Conservation (phyloP, 2,113 vertebrate species). For the Otus sunia region DNA sequence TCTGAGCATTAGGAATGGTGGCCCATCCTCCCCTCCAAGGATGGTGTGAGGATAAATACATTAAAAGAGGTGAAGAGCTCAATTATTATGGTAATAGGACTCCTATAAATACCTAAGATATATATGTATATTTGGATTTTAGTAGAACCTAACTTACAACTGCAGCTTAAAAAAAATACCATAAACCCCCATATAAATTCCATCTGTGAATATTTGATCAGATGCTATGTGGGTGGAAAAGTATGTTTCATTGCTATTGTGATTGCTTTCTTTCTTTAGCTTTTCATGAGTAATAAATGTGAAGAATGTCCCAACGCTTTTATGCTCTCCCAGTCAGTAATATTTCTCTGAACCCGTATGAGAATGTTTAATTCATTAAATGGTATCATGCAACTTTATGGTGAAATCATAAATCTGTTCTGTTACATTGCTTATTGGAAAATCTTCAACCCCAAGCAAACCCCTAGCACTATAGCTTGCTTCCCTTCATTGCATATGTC, state of each 20-base stretch:
- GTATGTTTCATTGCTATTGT: conserved; percentile 56
- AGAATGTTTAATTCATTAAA: conserved; percentile 73
- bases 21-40: background rate
- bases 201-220: conserved; percentile 68
- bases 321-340: conserved; percentile 44
- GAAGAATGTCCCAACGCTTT: conserved; percentile 36
- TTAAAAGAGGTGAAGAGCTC: conserved; percentile 20
- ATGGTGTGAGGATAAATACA: conserved; percentile 25
- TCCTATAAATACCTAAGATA: conserved; percentile 27
- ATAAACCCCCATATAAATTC: conserved; percentile 48
- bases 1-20: background rate
- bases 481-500: background rate
- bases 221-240: conserved; percentile 55
- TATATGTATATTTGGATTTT: conserved; percentile 34
- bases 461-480: background rate
- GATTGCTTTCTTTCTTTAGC: conserved; percentile 67
- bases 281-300: conserved; percentile 59
- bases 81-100: conserved; percentile 46
- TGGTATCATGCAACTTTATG: conserved; percentile 50
- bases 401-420: conserved; percentile 52
- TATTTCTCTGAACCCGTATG: conserved; percentile 45
- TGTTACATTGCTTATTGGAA: conserved; percentile 45
- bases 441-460: background rate
- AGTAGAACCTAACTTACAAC: conserved; percentile 13
- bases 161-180: conserved; percentile 5